Evolutionary conservation across 2,113 vertebrate species (phyloP).

Genomic region (Lipotes vexillifer): DNA sequence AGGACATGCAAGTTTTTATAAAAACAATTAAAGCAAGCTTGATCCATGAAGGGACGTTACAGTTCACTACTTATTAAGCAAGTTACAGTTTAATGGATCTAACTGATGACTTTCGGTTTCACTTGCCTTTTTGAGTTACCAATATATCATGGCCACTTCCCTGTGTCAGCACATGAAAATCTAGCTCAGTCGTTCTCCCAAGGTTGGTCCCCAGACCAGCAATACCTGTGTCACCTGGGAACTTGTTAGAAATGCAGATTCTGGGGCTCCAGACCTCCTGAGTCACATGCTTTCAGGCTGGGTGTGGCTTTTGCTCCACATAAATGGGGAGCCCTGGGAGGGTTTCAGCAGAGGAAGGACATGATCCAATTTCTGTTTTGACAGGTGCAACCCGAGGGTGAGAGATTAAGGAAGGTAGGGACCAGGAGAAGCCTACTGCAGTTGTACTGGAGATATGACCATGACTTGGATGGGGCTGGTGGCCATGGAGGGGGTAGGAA

Average conservation of each 20-base stretch:
- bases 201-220: too few species aligned
- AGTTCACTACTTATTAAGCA: too few species aligned
- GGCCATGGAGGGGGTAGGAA: not conserved
- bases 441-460: not conserved
- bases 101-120: too few species aligned
- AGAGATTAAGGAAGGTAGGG: not conserved
- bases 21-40: too few species aligned
- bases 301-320: not conserved
- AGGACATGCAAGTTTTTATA: too few species aligned
- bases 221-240: not conserved
- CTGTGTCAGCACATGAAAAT: not conserved
- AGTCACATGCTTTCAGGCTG: not conserved
- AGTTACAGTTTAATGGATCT: too few species aligned
- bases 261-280: not conserved
- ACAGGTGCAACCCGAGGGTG: not conserved
- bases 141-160: not conserved
- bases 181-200: not conserved
- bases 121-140: not conserved
- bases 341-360: not conserved
- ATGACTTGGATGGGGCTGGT: not conserved
- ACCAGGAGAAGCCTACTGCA: not conserved
- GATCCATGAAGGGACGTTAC: too few species aligned
- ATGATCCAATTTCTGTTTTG: not conserved
- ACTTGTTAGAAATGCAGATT: not conserved
- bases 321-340: not conserved